phyloP scores from a whole-genome alignment of 2,888 invertebrate species.

The Epicampocera succincta region DNA sequence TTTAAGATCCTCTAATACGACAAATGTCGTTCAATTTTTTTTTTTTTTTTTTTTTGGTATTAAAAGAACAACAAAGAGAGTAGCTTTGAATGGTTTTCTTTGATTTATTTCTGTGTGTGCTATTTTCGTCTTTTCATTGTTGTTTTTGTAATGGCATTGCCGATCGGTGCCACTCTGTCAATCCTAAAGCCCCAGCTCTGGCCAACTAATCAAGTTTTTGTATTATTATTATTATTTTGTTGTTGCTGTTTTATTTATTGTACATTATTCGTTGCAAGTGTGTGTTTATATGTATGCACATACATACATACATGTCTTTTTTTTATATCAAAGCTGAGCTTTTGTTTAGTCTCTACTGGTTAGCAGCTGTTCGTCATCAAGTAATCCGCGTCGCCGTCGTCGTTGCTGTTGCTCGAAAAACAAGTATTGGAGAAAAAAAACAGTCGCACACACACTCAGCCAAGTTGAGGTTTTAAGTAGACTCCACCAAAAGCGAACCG shows the following conservation, averaged over 20 bases:
- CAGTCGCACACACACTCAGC: background rate
- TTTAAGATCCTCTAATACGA: too few species aligned
- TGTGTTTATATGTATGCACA: background rate
- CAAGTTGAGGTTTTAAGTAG: slow-evolving; percentile 35
- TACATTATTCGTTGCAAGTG: background rate
- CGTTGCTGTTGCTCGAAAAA: slow-evolving; percentile 39
- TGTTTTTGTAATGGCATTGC: slow-evolving; percentile 52
- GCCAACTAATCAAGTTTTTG: slow-evolving; percentile 63
- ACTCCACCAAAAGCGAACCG: slow-evolving; percentile 20
- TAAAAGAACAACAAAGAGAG: too few species aligned
- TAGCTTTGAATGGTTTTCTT: background rate
- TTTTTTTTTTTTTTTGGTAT: too few species aligned
- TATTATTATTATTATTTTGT: slow-evolving; percentile 71
- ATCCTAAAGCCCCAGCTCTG: slow-evolving; percentile 66
- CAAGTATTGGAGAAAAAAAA: slow-evolving; percentile 50
- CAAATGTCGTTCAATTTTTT: too few species aligned
- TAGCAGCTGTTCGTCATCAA: slow-evolving; percentile 68
- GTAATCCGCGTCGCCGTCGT: slow-evolving; percentile 25
- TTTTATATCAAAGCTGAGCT: slow-evolving; percentile 62
- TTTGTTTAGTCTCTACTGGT: slow-evolving; percentile 63
- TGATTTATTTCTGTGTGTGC: slow-evolving; percentile 5
- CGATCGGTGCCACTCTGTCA: slow-evolving; percentile 67
- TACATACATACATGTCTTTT: slow-evolving; percentile 28
- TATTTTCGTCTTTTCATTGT: slow-evolving; percentile 23
- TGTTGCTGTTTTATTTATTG: slow-evolving; percentile 50